Conservation (phyloP, 2,113 vertebrate genomes). For the Pycnonotus jocosus region DNA sequence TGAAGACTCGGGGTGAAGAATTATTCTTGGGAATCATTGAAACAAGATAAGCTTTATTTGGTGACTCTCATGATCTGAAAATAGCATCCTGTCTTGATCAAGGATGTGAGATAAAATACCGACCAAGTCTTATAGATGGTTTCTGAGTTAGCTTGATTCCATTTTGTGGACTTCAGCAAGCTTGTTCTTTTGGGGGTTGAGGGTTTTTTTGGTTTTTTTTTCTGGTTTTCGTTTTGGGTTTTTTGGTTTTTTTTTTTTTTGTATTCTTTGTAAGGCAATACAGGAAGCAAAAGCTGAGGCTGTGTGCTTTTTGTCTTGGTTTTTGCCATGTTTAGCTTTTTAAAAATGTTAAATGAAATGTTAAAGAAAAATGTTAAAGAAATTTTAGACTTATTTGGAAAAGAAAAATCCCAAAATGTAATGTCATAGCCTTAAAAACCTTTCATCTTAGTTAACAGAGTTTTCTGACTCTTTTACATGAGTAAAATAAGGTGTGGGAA, state of each 20-base stretch:
- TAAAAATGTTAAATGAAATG: background rate
- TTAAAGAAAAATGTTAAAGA: background rate
- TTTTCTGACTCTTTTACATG: background rate
- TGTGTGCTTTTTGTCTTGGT: background rate
- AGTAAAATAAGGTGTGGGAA: too few species aligned
- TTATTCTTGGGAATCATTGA: background rate
- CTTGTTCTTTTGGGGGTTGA: background rate
- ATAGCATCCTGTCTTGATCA: background rate
- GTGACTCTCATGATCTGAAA: background rate
- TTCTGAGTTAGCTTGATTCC: background rate
- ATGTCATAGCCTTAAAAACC: background rate
- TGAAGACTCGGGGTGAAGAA: background rate
- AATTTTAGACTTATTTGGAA: background rate
- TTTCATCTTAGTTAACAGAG: background rate
- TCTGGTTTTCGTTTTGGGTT: too few species aligned
- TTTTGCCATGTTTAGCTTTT: background rate
- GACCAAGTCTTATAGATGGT: background rate
- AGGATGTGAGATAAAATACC: background rate
- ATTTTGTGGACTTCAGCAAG: background rate
- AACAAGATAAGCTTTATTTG: background rate
- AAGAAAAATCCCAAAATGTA: background rate
- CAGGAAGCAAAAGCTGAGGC: background rate
- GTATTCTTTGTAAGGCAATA: background rate
- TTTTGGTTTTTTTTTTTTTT: background rate
- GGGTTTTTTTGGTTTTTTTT: fast-evolving